Evolutionary conservation across 1,140 invertebrate species (phyloP), one percentile per base, ranked within the genome.

Genomic region (Hylaeus anthracinus): DNA sequence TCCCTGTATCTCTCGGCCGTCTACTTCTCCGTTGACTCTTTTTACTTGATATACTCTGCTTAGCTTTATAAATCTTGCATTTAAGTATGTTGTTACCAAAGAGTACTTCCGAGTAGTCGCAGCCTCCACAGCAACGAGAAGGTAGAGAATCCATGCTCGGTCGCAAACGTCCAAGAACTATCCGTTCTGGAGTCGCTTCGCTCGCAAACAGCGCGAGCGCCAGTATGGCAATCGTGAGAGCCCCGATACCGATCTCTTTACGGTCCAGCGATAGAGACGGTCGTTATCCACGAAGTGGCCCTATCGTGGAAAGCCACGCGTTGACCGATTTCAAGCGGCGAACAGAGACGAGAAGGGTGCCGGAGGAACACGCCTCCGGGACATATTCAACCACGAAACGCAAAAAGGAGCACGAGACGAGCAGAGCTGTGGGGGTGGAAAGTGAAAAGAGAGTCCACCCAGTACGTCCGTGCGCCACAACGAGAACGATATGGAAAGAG

Each of bases 271-370:
- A 75, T 63, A 53, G 72, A 53, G 72, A 73, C 64, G 60, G 64
- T 78, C 83, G 79, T 86, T 86, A 86, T 79, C 71, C 74, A 43
- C 67, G 45, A 61, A 87, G 84, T 87, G 61, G 85, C 85, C 63
- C 75, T 87, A 87, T 87, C 81, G 69, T 69, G 70, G 76, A 86
- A 88, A 88, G 85, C 86, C 86, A 88, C 86, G 86, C 83, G 84
- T 88, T 88, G 86, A 87, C 86, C 86, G 86, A 84, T 79, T 84
- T 84, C 77, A 26, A 41, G 65, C 12, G 55, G 3, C 15, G 14
- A 12, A 41, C 51, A 41, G 51, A 60, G 45, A 45, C 41, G 70
- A 48, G 58, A 60, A 61, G 14, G 60, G 43, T 48, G 61, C 51
- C 63, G 41, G 72, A 71, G 74, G 56, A 77, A 80, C 73, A 67